Evolutionary conservation across 2,113 vertebrate species (phyloP).

Genomic region (Phalacrocorax brasilianus): DNA sequence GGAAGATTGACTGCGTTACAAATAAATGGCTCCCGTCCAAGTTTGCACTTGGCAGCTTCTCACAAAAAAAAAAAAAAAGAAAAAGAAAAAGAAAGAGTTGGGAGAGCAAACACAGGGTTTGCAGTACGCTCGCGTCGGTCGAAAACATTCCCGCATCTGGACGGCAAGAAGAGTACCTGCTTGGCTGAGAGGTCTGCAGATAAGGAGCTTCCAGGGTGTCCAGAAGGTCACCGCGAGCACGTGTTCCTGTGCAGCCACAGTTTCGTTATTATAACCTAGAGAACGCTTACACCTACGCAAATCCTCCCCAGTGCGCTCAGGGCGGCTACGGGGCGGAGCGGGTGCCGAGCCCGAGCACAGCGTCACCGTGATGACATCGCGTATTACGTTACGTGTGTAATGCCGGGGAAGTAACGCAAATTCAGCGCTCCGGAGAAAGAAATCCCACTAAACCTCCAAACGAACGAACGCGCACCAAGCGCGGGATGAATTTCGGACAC

Average conservation of each 20-base stretch:
- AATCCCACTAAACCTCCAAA: not conserved
- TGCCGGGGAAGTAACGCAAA: not conserved
- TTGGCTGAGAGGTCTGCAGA: fast-evolving
- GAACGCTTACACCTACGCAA: fast-evolving
- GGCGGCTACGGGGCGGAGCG: too few species aligned
- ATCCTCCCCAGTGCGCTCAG: not conserved
- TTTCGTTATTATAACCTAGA: fast-evolving
- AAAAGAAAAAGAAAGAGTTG: not conserved
- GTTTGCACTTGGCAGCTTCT: constrained; percentile 32
- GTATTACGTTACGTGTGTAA: too few species aligned
- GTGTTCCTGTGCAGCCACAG: fast-evolving
- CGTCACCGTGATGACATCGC: too few species aligned
- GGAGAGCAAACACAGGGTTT: not conserved
- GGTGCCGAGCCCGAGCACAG: too few species aligned
- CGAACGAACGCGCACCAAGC: fast-evolving
- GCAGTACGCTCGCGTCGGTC: not conserved
- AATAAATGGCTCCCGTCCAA: constrained; percentile 70
- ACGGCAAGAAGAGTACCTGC: not conserved
- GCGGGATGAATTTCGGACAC: fast-evolving
- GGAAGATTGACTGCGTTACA: constrained; percentile 64
- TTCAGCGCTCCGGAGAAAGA: not conserved
- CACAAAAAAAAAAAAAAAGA: not conserved
- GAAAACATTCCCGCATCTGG: not conserved
- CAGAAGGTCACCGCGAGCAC: fast-evolving
- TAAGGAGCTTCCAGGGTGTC: not conserved